Evolutionary conservation across 2,797 vertebrate genomes (phyloP).

Genomic region (Myotis planiceps): DNA sequence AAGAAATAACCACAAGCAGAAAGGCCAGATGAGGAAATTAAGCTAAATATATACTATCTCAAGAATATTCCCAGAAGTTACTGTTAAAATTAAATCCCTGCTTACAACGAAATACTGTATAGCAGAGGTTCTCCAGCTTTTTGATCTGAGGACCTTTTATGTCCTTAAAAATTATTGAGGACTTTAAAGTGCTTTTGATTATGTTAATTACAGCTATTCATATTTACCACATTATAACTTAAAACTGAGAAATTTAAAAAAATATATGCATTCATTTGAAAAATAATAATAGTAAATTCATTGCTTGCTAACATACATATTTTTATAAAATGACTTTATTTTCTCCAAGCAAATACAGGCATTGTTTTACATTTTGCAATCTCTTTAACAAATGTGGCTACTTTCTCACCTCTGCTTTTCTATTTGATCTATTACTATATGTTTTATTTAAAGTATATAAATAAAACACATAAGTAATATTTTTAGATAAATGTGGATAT

Average conservation of each 20-base stretch:
- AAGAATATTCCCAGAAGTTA: constrained; percentile 59
- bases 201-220: neutral
- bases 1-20: constrained; percentile 46
- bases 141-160: constrained; percentile 13
- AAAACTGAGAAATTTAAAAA: constrained; percentile 13
- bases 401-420: neutral
- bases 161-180: constrained; percentile 23
- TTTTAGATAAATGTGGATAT: neutral
- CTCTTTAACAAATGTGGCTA: neutral
- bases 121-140: neutral
- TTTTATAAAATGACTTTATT: constrained; percentile 10
- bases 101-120: constrained; percentile 19
- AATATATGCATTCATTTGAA: constrained; percentile 23
- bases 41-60: constrained; percentile 57
- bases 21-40: constrained; percentile 55
- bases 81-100: constrained; percentile 53
- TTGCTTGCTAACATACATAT: neutral
- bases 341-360: neutral
- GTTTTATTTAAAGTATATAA: constrained; percentile 45
- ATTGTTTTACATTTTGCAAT: neutral
- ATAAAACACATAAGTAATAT: neutral
- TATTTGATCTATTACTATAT: neutral
- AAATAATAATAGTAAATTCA: neutral
- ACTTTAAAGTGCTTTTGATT: neutral
- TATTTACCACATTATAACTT: neutral